These are phyloP conservation scores for Salmo trutta DNA, from an alignment of 2,797 vertebrate genomes.

Conservation along the genomic window DNA sequence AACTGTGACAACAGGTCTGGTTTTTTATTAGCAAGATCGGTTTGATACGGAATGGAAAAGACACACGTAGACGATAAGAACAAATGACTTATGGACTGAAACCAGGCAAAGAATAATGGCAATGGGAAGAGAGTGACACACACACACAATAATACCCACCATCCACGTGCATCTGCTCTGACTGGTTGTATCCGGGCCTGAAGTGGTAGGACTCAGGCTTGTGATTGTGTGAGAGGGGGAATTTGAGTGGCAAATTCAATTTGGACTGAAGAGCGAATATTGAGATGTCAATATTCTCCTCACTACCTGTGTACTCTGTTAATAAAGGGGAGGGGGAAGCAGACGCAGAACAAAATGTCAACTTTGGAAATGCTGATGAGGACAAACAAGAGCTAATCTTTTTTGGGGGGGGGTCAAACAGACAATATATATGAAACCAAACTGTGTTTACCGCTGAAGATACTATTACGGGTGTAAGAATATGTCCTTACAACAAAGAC, in stretches of 20 bases:
- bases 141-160: conserved; percentile 78
- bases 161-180: conserved; percentile 81
- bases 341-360: conserved; percentile 73
- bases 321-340: conserved; percentile 68
- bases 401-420: conserved; percentile 54
- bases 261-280: conserved; percentile 82
- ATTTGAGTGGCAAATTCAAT: conserved; percentile 81
- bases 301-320: conserved; percentile 85
- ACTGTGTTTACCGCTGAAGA: conserved; percentile 25
- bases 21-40: neutral
- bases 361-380: conserved; percentile 45
- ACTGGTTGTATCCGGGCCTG: conserved; percentile 81
- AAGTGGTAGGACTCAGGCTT: conserved; percentile 73
- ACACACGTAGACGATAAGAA: conserved; percentile 12
- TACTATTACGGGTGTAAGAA: neutral
- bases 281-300: conserved; percentile 85
- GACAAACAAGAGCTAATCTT: conserved; percentile 41
- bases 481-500: too few relatives aligned
- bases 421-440: conserved; percentile 42
- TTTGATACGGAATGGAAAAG: conserved; percentile 6
- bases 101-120: conserved; percentile 40
- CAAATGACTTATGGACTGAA: conserved; percentile 57
- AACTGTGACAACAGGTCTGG: neutral
- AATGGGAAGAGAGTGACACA: conserved; percentile 42
- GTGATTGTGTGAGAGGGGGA: conserved; percentile 79